phyloP scores from a whole-genome alignment of 2,113 vertebrate species.

The Gadus chalcogrammus region DNA sequence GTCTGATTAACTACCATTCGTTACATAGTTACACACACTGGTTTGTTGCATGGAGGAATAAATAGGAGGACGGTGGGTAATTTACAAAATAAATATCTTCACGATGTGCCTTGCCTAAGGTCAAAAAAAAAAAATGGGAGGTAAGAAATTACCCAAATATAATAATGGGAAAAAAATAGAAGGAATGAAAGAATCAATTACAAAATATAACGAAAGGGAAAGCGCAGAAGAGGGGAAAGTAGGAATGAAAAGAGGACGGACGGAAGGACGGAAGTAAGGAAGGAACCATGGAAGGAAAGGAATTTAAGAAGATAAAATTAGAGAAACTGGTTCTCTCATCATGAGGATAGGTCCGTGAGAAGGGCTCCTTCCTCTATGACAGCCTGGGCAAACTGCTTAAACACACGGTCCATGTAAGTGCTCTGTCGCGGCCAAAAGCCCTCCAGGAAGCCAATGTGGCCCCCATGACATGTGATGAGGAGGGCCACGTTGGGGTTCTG shows the following conservation, averaged over 20 bases:
- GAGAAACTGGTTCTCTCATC: slow-evolving; percentile 27
- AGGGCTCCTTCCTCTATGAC: slow-evolving; percentile 86
- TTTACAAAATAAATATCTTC: slow-evolving; percentile 20
- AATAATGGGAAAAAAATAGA: background rate
- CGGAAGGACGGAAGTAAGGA: slow-evolving; percentile 4
- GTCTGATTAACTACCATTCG: slow-evolving; percentile 9
- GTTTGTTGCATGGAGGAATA: slow-evolving; percentile 27
- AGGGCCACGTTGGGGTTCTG: slow-evolving; percentile 95
- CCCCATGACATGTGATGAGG: slow-evolving; percentile 91
- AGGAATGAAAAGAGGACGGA: background rate
- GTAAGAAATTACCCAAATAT: slow-evolving; percentile 18
- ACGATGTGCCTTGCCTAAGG: slow-evolving; percentile 41
- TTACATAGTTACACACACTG: slow-evolving; percentile 27
- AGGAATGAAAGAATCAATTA: slow-evolving; percentile 26
- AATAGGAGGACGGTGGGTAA: slow-evolving; percentile 30
- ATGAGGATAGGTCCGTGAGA: slow-evolving; percentile 69
- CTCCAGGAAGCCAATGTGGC: slow-evolving; percentile 98
- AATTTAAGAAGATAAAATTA: slow-evolving; percentile 2
- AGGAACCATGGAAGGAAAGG: slow-evolving; percentile 6
- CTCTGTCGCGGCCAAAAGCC: slow-evolving; percentile 92
- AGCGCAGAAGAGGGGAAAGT: slow-evolving; percentile 11
- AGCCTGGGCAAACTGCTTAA: slow-evolving; percentile 93
- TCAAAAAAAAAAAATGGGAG: slow-evolving; percentile 5
- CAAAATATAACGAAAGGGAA: background rate
- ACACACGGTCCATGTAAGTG: slow-evolving; percentile 98